phyloP scores from a whole-genome alignment of 2,888 invertebrate genomes.

The Lamellibrachia satsuma region DNA sequence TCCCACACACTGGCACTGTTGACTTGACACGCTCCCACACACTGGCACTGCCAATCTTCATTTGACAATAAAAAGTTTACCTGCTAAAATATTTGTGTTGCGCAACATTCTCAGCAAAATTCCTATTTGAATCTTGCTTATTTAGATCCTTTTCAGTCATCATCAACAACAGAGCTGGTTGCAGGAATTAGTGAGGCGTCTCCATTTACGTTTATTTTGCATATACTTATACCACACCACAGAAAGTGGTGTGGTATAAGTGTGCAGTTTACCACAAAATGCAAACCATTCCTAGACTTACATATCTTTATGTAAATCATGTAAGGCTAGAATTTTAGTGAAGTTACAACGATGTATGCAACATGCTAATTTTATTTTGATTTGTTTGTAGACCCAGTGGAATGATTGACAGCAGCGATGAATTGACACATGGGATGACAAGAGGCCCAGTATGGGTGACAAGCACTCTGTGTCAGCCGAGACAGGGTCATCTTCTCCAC shows the following conservation, averaged over 20 bases:
- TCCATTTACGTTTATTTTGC: neutral
- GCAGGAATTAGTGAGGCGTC: neutral
- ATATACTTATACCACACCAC: neutral
- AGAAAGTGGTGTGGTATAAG: no score
- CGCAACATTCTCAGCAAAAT: neutral
- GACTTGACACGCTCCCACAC: neutral
- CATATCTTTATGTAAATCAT: neutral
- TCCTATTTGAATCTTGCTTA: neutral
- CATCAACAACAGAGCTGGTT: neutral
- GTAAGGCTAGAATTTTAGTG: neutral
- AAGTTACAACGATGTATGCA: neutral
- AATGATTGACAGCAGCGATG: slow-evolving; percentile 1
- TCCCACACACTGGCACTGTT: neutral
- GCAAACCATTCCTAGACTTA: neutral
- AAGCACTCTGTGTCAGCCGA: neutral
- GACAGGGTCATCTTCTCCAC: neutral
- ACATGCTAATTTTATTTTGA: neutral
- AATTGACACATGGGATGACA: neutral
- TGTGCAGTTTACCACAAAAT: neutral
- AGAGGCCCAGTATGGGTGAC: neutral
- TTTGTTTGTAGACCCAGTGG: neutral
- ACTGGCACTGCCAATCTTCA: neutral
- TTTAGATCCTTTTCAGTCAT: neutral
- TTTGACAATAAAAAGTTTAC: neutral
- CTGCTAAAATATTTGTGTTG: neutral